phyloP scores from a whole-genome alignment of 2,113 vertebrate species.

The Hippocampus barbouri region DNA sequence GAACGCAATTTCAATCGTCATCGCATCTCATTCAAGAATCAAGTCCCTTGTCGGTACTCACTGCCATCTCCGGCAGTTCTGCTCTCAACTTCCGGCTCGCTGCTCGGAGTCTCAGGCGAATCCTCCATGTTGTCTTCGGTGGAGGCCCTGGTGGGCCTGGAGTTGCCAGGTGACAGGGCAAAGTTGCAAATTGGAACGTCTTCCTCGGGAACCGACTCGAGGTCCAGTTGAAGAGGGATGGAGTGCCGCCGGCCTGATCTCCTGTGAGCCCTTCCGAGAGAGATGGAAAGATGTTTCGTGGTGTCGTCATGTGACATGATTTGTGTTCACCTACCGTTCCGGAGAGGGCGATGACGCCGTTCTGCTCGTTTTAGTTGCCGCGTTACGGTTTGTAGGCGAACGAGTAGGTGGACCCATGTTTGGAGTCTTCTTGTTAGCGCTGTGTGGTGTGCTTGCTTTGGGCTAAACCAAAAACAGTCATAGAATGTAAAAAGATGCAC shows the following conservation, averaged over 20 bases:
- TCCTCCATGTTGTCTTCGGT: constrained; percentile 52
- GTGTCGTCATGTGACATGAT: neutral
- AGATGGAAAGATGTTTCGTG: constrained; percentile 6
- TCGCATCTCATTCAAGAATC: neutral
- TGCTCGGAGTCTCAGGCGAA: neutral
- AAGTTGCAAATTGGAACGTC: constrained; percentile 56
- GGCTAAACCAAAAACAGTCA: constrained; percentile 33
- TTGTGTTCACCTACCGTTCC: constrained; percentile 31
- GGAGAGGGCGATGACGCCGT: constrained; percentile 44
- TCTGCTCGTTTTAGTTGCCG: constrained; percentile 23
- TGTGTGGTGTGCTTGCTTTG: constrained; percentile 21
- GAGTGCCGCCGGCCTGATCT: constrained; percentile 75
- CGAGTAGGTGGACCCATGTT: constrained; percentile 15
- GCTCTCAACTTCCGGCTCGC: neutral
- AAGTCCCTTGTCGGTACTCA: constrained; percentile 16
- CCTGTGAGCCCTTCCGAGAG: constrained; percentile 55
- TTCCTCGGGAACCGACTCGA: constrained; percentile 70
- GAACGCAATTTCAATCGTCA: neutral
- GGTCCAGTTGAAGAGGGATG: constrained; percentile 73
- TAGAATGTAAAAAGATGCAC: neutral
- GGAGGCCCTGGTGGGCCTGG: constrained; percentile 76
- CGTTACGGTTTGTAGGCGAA: constrained; percentile 6
- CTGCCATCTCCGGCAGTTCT: constrained; percentile 29
- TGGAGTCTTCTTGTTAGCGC: constrained; percentile 28
- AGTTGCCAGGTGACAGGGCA: constrained; percentile 79